These are phyloP conservation scores for Drosophila paranaensis DNA, from an alignment of 2,888 invertebrate genomes.

Conservation along the genomic window DNA sequence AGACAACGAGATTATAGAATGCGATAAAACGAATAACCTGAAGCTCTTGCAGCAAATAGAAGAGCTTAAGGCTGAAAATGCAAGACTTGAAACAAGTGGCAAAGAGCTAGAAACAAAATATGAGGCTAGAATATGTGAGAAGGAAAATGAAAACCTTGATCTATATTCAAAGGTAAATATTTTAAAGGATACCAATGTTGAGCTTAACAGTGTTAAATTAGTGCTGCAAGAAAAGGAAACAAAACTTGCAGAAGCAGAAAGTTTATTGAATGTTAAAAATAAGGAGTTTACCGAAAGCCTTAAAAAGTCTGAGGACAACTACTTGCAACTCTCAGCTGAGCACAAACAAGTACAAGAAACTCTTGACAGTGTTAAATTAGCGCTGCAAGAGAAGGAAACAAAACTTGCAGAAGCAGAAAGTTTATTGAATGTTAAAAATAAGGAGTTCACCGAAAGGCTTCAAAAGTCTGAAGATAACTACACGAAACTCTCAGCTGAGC, in stretches of 20 bases:
- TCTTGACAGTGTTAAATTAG: slow-evolving; percentile 59
- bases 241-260: slow-evolving; percentile 36
- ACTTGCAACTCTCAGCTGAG: slow-evolving; percentile 27
- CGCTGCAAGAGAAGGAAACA: slow-evolving; percentile 33
- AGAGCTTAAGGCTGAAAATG: slow-evolving; percentile 41
- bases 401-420: slow-evolving; percentile 36
- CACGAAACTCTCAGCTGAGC: slow-evolving; percentile 28
- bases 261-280: slow-evolving; percentile 28
- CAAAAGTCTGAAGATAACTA: slow-evolving; percentile 51
- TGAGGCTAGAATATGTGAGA: slow-evolving; percentile 54
- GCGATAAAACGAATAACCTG: slow-evolving; percentile 85
- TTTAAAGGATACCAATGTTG: slow-evolving; percentile 78
- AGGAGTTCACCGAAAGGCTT: slow-evolving; percentile 34
- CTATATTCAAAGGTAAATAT: slow-evolving; percentile 73
- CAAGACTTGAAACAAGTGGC: slow-evolving; percentile 35
- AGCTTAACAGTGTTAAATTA: slow-evolving; percentile 77
- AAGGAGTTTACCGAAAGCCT: slow-evolving; percentile 35
- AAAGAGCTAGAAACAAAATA: slow-evolving; percentile 50
- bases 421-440: slow-evolving; percentile 28
- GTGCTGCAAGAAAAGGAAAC: slow-evolving; percentile 34
- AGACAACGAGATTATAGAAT: slow-evolving; percentile 86
- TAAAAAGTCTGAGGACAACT: slow-evolving; percentile 49
- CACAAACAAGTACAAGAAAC: slow-evolving; percentile 39
- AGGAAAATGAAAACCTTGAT: slow-evolving; percentile 55
- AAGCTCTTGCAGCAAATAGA: slow-evolving; percentile 50